Evolutionary conservation across 2,888 invertebrate species (phyloP), one percentile per base, ranked within the genome.

Genomic region (Anoncus sp.): DNA sequence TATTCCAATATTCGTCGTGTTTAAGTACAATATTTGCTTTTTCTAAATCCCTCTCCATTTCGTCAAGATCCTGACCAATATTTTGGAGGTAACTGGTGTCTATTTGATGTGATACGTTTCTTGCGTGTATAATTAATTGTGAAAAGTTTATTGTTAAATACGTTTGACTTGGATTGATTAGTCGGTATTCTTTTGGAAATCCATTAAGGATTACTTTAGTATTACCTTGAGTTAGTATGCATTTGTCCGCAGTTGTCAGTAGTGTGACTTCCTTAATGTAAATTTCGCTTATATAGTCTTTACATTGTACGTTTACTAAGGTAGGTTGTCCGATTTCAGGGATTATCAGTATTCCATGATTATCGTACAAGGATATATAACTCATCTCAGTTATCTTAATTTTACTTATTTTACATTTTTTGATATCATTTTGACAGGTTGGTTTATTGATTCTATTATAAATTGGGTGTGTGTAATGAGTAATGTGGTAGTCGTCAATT

Each of bases 161-260:
- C 1, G 66, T 66, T 55, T 24, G 12, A 45, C 45, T 67, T 10
- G 55, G 67, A 31, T 57, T 67, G 45, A 67, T 45, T 55, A 67
- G 31, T 31, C 20, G 67, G 20, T 67, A 67, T 57, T 67, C 31
- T 20, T 67, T 20, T 57, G 67, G 67, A 35, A 57, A 27, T 14
- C 67, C 57, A 55, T 67, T 67, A n/a, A 67, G 47, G 57, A 67
- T 67, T 31, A 51, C 31, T 67, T 67, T 67, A 18, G 66, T 53
- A 53, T 40, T 53, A 53, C 16, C 66, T 27, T 66, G 53, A 24
- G 9, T 7, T 27, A 67, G 20, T 6, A 35, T 67, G 18, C 55
- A 57, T 57, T 47, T 57, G 5, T 55, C 57, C 45, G 18, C 35
- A 12, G 67, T 67, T 67, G 55, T 67, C 18, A 67, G 16, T 14